Evolutionary conservation across 1,140 invertebrate species (phyloP).

Genomic region (Drosophila prosaltans): DNA sequence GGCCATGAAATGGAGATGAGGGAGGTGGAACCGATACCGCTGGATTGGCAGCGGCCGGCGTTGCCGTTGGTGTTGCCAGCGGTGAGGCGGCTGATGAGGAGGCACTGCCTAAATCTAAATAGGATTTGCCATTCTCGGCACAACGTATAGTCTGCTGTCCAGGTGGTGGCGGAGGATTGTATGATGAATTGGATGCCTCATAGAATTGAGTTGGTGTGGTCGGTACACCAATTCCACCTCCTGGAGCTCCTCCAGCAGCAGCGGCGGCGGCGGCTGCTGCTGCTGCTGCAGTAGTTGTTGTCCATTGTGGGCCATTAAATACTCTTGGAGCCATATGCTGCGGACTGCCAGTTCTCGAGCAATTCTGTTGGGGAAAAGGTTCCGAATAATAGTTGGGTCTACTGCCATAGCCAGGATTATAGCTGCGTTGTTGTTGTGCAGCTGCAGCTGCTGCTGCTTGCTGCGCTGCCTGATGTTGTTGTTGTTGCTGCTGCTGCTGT

Average conservation of each 20-base stretch:
- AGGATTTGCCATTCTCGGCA: slow-evolving; percentile 95
- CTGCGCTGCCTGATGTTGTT: slow-evolving; percentile 36
- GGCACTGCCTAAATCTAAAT: slow-evolving; percentile 90
- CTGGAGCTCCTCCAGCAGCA: slow-evolving; percentile 25
- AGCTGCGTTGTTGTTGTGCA: slow-evolving; percentile 52
- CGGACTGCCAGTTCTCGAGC: slow-evolving; percentile 76
- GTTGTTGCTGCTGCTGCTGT: slow-evolving; percentile 18
- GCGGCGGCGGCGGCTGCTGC: slow-evolving; percentile 18
- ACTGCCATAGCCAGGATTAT: slow-evolving; percentile 68
- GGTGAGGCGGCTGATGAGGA: slow-evolving; percentile 69
- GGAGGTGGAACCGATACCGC: slow-evolving; percentile 30
- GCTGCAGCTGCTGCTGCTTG: slow-evolving; percentile 42
- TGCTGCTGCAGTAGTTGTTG: slow-evolving; percentile 37
- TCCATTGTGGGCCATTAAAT: slow-evolving; percentile 67
- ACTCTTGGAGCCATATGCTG: slow-evolving; percentile 74
- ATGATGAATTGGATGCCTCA: slow-evolving; percentile 35
- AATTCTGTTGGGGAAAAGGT: slow-evolving; percentile 82
- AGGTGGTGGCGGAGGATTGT: slow-evolving; percentile 55
- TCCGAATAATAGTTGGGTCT: slow-evolving; percentile 82
- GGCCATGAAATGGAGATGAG: slow-evolving; percentile 62
- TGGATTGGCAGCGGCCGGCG: slow-evolving; percentile 36
- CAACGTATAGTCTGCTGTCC: slow-evolving; percentile 91
- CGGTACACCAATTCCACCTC: slow-evolving; percentile 28
- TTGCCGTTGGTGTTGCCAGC: slow-evolving; percentile 52
- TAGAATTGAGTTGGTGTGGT: slow-evolving; percentile 58